phyloP scores from a whole-genome alignment of 2,113 vertebrate species.

The Amblyornis subalaris region DNA sequence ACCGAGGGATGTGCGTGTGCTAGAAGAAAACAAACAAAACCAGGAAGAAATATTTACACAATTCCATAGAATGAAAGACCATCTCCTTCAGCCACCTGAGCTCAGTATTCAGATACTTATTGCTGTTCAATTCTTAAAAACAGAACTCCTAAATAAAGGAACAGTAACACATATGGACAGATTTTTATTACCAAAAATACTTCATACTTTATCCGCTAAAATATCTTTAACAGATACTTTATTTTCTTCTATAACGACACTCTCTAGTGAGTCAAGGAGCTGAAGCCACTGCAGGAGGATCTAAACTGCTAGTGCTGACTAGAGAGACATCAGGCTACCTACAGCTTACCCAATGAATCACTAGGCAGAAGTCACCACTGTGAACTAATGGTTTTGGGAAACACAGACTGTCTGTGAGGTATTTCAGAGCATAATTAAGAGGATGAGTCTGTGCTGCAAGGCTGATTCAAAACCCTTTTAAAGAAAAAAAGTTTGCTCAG shows the following conservation, averaged over 20 bases:
- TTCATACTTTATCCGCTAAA: not conserved
- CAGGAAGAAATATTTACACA: not conserved
- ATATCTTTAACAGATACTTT: not conserved
- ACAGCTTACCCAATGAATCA: not conserved
- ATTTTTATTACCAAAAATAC: not conserved
- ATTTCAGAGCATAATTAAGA: not conserved
- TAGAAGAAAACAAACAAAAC: slow-evolving; percentile 51
- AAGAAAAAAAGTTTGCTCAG: not conserved
- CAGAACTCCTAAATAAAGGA: not conserved
- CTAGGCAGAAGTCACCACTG: not conserved
- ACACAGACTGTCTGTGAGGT: not conserved
- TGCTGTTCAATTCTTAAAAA: not conserved
- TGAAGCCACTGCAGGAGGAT: not conserved
- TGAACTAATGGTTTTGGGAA: not conserved
- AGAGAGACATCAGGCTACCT: not conserved
- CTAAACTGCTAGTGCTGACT: not conserved
- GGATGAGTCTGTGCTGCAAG: not conserved
- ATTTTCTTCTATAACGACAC: not conserved
- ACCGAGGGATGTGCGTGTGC: slow-evolving; percentile 93
- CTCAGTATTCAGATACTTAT: not conserved
- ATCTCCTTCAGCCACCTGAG: not conserved
- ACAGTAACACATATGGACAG: not conserved
- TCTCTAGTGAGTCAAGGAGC: not conserved
- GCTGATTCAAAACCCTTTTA: not conserved
- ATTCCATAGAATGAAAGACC: not conserved